Evolutionary conservation across 1,140 invertebrate genomes (phyloP), one percentile per base, ranked within the genome.

Genomic region (Conus ventricosus): DNA sequence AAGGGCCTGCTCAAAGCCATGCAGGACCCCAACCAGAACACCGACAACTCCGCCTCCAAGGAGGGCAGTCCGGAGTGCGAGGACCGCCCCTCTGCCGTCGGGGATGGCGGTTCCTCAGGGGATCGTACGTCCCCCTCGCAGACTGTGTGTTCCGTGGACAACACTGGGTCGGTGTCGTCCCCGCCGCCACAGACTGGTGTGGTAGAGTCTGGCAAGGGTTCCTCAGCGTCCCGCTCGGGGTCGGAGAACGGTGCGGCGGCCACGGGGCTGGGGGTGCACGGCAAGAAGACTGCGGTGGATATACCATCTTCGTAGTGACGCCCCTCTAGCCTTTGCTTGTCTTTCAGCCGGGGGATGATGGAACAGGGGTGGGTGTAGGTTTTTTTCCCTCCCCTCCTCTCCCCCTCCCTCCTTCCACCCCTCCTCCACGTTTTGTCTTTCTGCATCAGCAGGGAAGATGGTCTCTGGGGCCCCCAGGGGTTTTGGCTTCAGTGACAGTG

Each of bases 1-100:
- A 92, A 92, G 85, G 93, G 92, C 27, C 92, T 94, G 80, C 91
- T 93, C 27, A 92, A 93, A 88, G 91, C 91, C 85, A 89, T 93
- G 82, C 91, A 92, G 23, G 93, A 94, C 87, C 93, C 92, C 23
- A 93, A 92, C 89, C 92, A 94, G 90, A 94, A 93, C 81, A 81
- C 87, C 0, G 53, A 23, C 71, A 78, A 5, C 76, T 1, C 76
- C 76, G 23, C 76, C 25, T 10, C 76, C 76, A 57, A 75, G 27
- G 23, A 53, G 13, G 67, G 17, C 27, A 76, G 27, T 27, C 39
- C 84, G 3, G 51, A 86, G 17, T 11, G 5, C 13, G 7, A 51
- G 7, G 39, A 54, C 13, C 51, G 54, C 39, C 15, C 67, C 6
- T 17, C 67, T n/a, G 23, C 11, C 13, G 53, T 10, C 7, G 39